Percentiles rank a stretch among this genome's conserved stretches.
phyloP scores from a whole-genome alignment of 2,888 invertebrate species.

The Smittia sp. region DNA sequence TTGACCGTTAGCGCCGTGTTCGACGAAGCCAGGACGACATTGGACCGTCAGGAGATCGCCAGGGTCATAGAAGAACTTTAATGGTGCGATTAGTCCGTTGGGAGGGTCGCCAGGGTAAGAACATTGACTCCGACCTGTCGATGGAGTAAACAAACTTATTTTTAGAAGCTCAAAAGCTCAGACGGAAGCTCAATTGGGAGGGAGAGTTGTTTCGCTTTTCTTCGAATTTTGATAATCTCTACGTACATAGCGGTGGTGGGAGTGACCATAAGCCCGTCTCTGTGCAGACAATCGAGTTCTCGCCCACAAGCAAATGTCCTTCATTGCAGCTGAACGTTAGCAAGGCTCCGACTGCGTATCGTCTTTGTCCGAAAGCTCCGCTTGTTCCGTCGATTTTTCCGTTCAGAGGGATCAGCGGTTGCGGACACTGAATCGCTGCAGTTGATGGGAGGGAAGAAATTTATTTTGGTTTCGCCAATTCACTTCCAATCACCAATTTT shows the following conservation, averaged over 20 bases:
- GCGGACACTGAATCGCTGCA: slow-evolving; percentile 77
- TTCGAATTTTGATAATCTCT: slow-evolving; percentile 40
- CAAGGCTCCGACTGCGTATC: slow-evolving; percentile 75
- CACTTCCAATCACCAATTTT: slow-evolving; percentile 20
- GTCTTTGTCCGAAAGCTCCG: slow-evolving; percentile 55
- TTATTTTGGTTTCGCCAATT: slow-evolving; percentile 17
- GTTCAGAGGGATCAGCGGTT: slow-evolving; percentile 69
- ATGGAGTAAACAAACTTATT: background rate
- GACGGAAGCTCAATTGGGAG: slow-evolving; percentile 27
- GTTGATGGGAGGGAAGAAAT: background rate
- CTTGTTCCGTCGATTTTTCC: slow-evolving; percentile 57
- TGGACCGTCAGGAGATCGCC: slow-evolving; percentile 68
- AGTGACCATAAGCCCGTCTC: slow-evolving; percentile 88
- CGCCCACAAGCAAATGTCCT: slow-evolving; percentile 63
- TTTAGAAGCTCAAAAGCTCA: background rate
- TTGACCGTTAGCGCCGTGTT: slow-evolving; percentile 51
- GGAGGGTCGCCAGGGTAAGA: slow-evolving; percentile 70
- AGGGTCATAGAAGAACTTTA: slow-evolving; percentile 71
- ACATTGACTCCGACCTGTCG: slow-evolving; percentile 68
- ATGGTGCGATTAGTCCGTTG: slow-evolving; percentile 66
- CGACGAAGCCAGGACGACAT: slow-evolving; percentile 65
- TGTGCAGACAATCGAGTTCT: slow-evolving; percentile 79
- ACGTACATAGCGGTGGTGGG: slow-evolving; percentile 75
- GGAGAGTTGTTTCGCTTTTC: no score
- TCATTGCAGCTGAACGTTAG: slow-evolving; percentile 74